Evolutionary conservation across 2,888 invertebrate genomes (phyloP).

Genomic region (Cantharis rufa): DNA sequence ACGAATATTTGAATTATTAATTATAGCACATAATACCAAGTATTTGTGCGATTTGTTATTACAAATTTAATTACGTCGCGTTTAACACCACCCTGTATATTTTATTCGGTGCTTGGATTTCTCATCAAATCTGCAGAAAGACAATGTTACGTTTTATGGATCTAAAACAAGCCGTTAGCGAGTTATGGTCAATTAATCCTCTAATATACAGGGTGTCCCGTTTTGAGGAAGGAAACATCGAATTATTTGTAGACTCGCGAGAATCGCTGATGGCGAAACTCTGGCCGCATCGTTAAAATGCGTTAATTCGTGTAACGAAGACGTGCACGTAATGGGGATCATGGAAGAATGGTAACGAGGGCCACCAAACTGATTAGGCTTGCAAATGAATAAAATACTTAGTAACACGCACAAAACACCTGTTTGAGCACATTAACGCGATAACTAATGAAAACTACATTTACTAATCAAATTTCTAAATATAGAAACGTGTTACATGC

Average conservation of each 20-base stretch:
- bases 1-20: background rate
- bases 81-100: background rate
- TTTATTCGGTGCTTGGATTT: background rate
- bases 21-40: background rate
- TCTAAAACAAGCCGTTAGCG: background rate
- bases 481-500: conserved; percentile 1
- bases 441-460: conserved; percentile 7
- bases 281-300: background rate
- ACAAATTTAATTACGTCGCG: background rate
- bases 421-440: conserved; percentile 6
- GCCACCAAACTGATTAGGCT: background rate
- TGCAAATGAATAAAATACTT: background rate
- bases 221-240: background rate
- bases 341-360: background rate
- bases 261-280: background rate
- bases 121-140: background rate
- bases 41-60: background rate
- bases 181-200: background rate
- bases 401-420: conserved; percentile 5
- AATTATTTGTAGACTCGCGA: background rate
- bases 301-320: background rate
- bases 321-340: background rate
- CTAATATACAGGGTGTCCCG: background rate
- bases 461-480: conserved; percentile 14
- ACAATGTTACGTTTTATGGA: background rate